A percentile compares a stretch with the other conserved stretches of the same genome.
Evolutionary conservation across 2,888 invertebrate genomes (phyloP).

Genomic region (Hirtodrosophila alboralis): DNA sequence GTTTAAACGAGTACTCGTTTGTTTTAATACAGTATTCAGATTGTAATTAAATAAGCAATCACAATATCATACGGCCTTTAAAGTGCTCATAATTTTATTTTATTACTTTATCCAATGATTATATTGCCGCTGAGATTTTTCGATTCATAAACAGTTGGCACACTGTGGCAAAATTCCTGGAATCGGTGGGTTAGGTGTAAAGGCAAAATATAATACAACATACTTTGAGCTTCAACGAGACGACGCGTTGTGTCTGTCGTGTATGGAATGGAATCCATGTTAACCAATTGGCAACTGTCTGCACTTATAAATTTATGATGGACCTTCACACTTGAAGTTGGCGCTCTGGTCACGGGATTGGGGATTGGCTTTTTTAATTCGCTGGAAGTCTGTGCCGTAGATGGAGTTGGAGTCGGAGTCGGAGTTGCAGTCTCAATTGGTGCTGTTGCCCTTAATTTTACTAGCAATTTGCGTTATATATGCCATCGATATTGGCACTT

Average conservation of each 20-base stretch:
- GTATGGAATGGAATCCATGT: slow-evolving; percentile 18
- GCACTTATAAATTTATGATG: slow-evolving; percentile 73
- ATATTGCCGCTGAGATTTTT: slow-evolving; percentile 10
- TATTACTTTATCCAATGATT: slow-evolving; percentile 21
- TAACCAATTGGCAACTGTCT: slow-evolving; percentile 62
- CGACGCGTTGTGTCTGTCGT: no score
- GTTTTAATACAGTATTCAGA: slow-evolving; percentile 31
- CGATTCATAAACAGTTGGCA: neutral
- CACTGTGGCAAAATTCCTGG: no score
- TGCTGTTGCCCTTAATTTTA: slow-evolving; percentile 38
- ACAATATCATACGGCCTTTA: slow-evolving; percentile 32
- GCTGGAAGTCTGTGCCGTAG: neutral
- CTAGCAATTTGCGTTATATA: slow-evolving; percentile 46
- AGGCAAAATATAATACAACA: neutral
- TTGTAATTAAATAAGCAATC: slow-evolving; percentile 67
- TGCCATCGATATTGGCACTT: slow-evolving; percentile 48
- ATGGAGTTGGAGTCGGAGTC: neutral
- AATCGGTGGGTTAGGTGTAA: slow-evolving; percentile 6
- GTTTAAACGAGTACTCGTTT: slow-evolving; percentile 49
- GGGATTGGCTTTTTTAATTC: slow-evolving; percentile 8
- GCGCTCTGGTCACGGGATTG: slow-evolving; percentile 9
- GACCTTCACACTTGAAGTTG: slow-evolving; percentile 60
- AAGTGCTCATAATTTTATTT: slow-evolving; percentile 42
- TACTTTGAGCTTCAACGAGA: slow-evolving; percentile 13
- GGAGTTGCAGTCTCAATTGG: slow-evolving; percentile 15